Conservation (phyloP, 2,797 vertebrate species). For the Melopsittacus undulatus region DNA sequence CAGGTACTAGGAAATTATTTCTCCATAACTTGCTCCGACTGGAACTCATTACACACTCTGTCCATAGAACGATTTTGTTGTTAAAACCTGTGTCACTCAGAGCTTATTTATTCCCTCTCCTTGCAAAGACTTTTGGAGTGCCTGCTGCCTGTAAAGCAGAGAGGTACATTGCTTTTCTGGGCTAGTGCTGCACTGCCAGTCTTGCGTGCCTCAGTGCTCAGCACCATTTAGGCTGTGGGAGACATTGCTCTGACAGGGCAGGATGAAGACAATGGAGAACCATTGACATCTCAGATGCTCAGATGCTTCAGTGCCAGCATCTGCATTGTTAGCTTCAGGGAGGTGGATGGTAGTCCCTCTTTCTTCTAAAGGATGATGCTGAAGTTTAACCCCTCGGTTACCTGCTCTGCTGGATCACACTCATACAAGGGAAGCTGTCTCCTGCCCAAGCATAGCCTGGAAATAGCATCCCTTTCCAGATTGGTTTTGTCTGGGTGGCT, state of each 20-base stretch:
- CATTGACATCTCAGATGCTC: accelerated
- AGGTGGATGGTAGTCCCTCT: neutral
- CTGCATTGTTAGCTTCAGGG: neutral
- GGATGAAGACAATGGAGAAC: neutral
- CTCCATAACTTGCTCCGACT: conserved; percentile 42
- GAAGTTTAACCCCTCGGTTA: neutral
- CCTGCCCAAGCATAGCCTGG: neutral
- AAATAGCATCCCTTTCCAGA: neutral
- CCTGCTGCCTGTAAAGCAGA: conserved; percentile 5
- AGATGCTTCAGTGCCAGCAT: neutral
- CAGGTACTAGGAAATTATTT: conserved; percentile 67
- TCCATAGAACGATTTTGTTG: conserved; percentile 36
- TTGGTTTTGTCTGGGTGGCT: neutral
- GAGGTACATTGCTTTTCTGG: neutral
- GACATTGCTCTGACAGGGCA: neutral
- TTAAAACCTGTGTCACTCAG: conserved; percentile 62
- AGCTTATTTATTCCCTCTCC: conserved; percentile 41
- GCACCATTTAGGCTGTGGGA: neutral
- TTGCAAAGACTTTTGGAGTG: neutral
- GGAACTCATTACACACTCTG: conserved; percentile 36
- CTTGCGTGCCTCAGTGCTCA: neutral
- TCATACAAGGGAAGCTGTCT: neutral
- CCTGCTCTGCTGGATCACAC: neutral
- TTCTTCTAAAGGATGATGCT: neutral
- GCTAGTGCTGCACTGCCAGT: neutral